A percentile compares a stretch with the other conserved stretches of the same genome.
Evolutionary conservation across 2,113 vertebrate species (phyloP).

Genomic region (Phoxinus phoxinus): DNA sequence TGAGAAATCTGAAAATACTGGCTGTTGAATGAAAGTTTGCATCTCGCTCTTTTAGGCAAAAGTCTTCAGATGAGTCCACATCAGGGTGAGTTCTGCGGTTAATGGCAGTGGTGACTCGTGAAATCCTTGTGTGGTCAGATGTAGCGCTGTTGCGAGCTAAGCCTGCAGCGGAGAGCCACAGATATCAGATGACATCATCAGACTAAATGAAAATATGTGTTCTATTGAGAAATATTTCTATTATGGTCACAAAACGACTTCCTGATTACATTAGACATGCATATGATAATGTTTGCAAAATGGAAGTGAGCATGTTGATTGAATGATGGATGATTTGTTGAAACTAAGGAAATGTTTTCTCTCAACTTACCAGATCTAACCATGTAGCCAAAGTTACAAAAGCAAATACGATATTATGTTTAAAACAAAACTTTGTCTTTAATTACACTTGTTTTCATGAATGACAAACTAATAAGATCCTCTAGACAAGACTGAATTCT

Average conservation of each 20-base stretch:
- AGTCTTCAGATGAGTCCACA: constrained; percentile 73
- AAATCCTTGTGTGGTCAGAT: constrained; percentile 79
- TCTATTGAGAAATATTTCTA: background rate
- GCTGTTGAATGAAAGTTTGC: constrained; percentile 42
- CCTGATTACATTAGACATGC: background rate
- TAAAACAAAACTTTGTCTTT: background rate
- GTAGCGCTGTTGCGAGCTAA: constrained; percentile 76
- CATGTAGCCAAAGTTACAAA: background rate
- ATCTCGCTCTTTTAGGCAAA: constrained; percentile 68
- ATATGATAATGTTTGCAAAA: background rate
- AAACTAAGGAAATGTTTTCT: background rate
- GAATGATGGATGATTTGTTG: background rate
- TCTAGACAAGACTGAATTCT: background rate
- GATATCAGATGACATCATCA: background rate
- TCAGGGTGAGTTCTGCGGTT: constrained; percentile 73
- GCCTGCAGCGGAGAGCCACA: constrained; percentile 73
- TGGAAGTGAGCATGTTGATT: background rate
- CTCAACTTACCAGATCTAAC: background rate
- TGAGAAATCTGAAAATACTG: constrained; percentile 30
- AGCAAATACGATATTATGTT: background rate
- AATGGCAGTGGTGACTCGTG: constrained; percentile 92
- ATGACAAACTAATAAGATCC: background rate
- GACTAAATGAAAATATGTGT: background rate
- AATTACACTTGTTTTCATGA: background rate
- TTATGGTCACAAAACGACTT: background rate